Evolutionary conservation across 1,140 invertebrate species (phyloP), one percentile per base, ranked within the genome.

Genomic region (Dreissena polymorpha): DNA sequence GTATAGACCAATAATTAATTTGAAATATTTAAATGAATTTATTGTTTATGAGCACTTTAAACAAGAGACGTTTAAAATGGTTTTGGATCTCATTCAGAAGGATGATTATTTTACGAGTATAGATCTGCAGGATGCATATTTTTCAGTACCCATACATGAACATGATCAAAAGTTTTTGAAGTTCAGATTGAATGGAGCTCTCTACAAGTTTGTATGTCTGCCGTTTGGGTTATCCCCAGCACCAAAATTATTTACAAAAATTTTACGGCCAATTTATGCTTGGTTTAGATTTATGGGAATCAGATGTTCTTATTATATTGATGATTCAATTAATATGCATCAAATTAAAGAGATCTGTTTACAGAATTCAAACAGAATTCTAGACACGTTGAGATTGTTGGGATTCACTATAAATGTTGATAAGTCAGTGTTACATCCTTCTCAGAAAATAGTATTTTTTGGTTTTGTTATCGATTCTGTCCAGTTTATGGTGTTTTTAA

Each of bases 11-110:
- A 63, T 84, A 23, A 82, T 86, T 21, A 86, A 86, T 75, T 49
- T 86, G 8, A 86, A 86, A 80, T 13, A 69, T 39, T 39, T 84
- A 18, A 86, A 86, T 50, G 18, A 74, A 14, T 83, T 71, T 74
- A 72, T 86, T 16, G 55, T 64, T 51, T 86, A 83, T 84, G 13
- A 74, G 29, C 81, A 83, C 65, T 84, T 86, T 65, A 86, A 83
- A 75, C 69, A 73, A 63, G 76, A 80, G 60, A 71, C 25, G 25
- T 39, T 74, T 50, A 50, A 25, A 0, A 49, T 50, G 1, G 71
- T 69, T 25, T 63, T 79, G n/a, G 83, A 84, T 68, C 14, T 79
- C 3, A 51, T 84, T 18, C 69, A 84, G 27, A 49, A 68, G 50
- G 57, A 74, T 68, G 83, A 77, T 71, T 83, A 57, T 67, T 74